Conservation (phyloP, 2,888 invertebrate genomes). For the Trypoxylon attenuatum region DNA sequence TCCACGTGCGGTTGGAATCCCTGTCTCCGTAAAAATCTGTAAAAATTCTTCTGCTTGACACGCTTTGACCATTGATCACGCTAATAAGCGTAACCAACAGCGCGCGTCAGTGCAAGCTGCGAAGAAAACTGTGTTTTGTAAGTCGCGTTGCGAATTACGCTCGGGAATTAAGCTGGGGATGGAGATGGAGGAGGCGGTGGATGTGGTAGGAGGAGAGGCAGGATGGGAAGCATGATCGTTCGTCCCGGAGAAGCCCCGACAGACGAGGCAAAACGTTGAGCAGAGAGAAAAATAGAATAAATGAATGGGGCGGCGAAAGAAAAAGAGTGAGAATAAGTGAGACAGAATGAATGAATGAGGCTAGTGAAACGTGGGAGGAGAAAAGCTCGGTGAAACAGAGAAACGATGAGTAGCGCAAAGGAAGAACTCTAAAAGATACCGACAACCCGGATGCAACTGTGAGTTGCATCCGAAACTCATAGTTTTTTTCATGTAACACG, state of each 20-base stretch:
- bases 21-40: too few relatives aligned
- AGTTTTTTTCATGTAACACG: too few relatives aligned
- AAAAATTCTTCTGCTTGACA: background rate
- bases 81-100: background rate
- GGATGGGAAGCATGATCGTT: slow-evolving; percentile 10
- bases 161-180: background rate
- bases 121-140: background rate
- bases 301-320: background rate
- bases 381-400: background rate
- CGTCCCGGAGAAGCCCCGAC: slow-evolving; percentile 4
- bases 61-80: background rate
- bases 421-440: too few relatives aligned
- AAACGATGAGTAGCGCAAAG: background rate
- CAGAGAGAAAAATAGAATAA: slow-evolving; percentile 11
- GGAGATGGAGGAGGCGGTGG: background rate
- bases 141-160: background rate
- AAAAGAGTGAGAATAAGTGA: background rate
- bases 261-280: slow-evolving; percentile 20
- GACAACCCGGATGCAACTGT: too few relatives aligned
- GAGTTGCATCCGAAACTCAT: too few relatives aligned
- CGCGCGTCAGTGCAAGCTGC: background rate
- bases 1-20: too few relatives aligned
- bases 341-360: slow-evolving; percentile 8
- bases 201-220: slow-evolving; percentile 2
- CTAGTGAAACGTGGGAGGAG: slow-evolving; percentile 2